Percentiles rank a stretch among this genome's conserved stretches.
Evolutionary conservation across 2,888 invertebrate genomes (phyloP).

Genomic region (Auanema freiburgensis): DNA sequence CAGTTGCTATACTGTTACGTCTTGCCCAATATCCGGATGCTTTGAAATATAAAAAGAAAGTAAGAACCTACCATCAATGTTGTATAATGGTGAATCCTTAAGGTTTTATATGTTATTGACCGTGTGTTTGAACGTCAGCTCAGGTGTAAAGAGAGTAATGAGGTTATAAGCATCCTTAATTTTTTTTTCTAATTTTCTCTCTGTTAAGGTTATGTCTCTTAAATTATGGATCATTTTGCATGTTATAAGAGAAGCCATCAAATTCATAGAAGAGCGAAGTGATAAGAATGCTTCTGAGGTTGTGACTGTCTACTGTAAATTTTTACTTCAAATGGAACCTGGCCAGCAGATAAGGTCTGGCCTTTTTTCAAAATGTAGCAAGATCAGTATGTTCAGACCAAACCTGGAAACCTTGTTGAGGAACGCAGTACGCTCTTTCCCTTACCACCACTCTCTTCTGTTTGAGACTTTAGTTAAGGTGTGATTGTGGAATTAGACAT

Average conservation of each 20-base stretch:
- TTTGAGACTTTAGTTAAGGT: constrained; percentile 74
- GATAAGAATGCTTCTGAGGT: constrained; percentile 28
- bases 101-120: constrained; percentile 76
- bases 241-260: constrained; percentile 52
- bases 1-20: constrained; percentile 61
- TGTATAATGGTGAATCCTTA: constrained; percentile 1
- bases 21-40: constrained; percentile 77
- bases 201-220: constrained; percentile 57
- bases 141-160: constrained; percentile 81
- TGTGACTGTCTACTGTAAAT: constrained; percentile 28
- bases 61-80: constrained; percentile 52
- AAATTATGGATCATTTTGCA: constrained; percentile 62
- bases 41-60: constrained; percentile 76
- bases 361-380: not conserved
- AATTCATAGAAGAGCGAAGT: constrained; percentile 43
- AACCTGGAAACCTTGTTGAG: constrained; percentile 76
- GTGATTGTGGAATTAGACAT: not conserved
- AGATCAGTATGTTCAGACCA: constrained; percentile 58
- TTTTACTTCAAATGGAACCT: constrained; percentile 59
- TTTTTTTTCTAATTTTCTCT: constrained; percentile 4
- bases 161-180: constrained; percentile 69
- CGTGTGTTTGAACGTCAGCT: constrained; percentile 84
- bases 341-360: constrained; percentile 66
- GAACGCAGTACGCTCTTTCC: constrained; percentile 85
- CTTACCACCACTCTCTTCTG: constrained; percentile 84